Percentiles rank a stretch among this genome's conserved stretches.
Evolutionary conservation across 2,888 invertebrate genomes (phyloP).

Genomic region (Andricus quercusramuli): DNA sequence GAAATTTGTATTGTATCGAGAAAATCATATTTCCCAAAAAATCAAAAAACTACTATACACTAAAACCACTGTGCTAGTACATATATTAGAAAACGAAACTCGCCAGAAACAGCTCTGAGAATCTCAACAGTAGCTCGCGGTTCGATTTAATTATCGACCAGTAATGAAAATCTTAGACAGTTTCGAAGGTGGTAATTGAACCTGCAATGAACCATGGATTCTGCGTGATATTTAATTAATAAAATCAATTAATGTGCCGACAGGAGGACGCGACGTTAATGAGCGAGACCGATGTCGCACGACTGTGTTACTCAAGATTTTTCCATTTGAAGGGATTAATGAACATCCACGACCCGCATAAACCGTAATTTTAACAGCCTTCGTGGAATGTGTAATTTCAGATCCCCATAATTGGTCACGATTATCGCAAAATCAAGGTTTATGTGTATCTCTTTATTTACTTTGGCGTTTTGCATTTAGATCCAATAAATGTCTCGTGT

Average conservation of each 20-base stretch:
- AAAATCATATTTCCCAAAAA: no score
- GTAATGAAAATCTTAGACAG: conserved; percentile 35
- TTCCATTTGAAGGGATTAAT: conserved; percentile 42
- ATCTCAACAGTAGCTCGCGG: not conserved
- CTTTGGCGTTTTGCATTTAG: not conserved
- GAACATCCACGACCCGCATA: conserved; percentile 38
- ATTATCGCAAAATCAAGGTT: conserved; percentile 14
- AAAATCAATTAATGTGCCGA: conserved; percentile 58
- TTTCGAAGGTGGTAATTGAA: conserved; percentile 57
- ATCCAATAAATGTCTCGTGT: not conserved
- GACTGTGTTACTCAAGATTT: conserved; percentile 42
- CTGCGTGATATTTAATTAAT: conserved; percentile 59
- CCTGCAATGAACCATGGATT: conserved; percentile 49
- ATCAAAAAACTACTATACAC: no score
- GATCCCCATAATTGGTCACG: conserved; percentile 56
- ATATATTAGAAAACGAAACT: not conserved
- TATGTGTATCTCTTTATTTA: conserved; percentile 8
- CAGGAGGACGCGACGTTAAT: conserved; percentile 55
- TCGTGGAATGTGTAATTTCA: conserved; percentile 57
- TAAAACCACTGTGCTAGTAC: no score
- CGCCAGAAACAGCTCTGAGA: not conserved
- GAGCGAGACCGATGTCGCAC: conserved; percentile 54
- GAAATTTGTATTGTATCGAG: no score
- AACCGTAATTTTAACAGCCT: conserved; percentile 55
- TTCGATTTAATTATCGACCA: not conserved